phyloP scores from a whole-genome alignment of 2,797 vertebrate genomes.

The Sardinella longiceps region DNA sequence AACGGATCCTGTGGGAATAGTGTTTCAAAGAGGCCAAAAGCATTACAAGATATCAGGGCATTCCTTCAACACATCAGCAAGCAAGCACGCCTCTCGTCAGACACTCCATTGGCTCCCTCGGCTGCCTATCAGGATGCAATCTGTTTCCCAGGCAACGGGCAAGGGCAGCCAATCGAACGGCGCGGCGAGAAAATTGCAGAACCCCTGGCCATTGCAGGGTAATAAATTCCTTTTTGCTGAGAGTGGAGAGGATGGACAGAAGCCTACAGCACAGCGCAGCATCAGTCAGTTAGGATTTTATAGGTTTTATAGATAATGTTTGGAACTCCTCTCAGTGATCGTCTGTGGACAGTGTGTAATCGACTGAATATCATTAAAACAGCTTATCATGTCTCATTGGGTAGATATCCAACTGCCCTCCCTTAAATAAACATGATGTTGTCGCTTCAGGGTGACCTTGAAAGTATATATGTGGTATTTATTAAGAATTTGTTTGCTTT shows the following conservation, averaged over 20 bases:
- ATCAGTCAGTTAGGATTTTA: background rate
- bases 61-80: slow-evolving; percentile 9
- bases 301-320: background rate
- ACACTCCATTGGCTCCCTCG: background rate
- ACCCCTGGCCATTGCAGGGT: slow-evolving; percentile 31
- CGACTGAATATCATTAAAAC: background rate
- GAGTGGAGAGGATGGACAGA: background rate
- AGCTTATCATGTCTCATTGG: background rate
- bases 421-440: background rate
- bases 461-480: background rate
- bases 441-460: slow-evolving; percentile 12
- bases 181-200: slow-evolving; percentile 9
- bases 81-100: background rate
- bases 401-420: background rate
- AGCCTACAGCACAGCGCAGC: background rate
- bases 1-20: background rate
- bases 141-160: slow-evolving; percentile 33
- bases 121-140: slow-evolving; percentile 34
- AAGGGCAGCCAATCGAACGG: slow-evolving; percentile 31
- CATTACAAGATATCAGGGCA: slow-evolving; percentile 21
- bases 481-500: background rate
- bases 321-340: background rate
- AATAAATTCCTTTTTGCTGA: slow-evolving; percentile 30
- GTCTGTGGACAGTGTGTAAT: background rate
- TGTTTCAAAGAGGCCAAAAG: background rate